Base-by-base conservation (phyloP, 2,888 invertebrate genomes). In the Clepsis dumicolana region DNA sequence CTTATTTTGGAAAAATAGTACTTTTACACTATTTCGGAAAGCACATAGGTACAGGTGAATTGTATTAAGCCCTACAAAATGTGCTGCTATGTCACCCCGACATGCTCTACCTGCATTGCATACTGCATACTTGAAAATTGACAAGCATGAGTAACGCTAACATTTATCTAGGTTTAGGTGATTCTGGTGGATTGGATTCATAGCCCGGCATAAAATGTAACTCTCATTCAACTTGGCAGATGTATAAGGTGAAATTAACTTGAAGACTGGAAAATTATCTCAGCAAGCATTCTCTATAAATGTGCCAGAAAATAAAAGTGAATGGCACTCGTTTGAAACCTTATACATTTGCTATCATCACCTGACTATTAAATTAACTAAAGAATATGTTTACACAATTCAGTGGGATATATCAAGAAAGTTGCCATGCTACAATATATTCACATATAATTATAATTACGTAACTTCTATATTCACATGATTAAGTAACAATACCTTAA, bases 401-500 rank as follows among this genome's bases (percentile, higher is more conserved):
- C 76, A 80, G 70, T 81, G 81, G 81, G 85, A 84, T 83, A 84
- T 78, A 78, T 65, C 72, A 78, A 78, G 73, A 79, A 78, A 83
- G 75, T 78, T 74, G 81, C 79, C 80, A 67, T 77, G 74, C 83
- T 85, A 84, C 82, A 78, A 80, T 80, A 86, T 87, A 87, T 87
- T 89, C 85, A 90, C 85, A 87, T 80, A 65, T 44, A 78, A 82
- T 79, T 85, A 87, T 84, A 86, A 89, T 87, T 87, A 90, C 86
- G 85, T 87, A 89, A 90, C 86, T 82, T 83, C 85, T 86, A 84
- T 88, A 89, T 87, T 87, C 84, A 91, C 87, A 87, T 82, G 80
- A 81, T 90, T 92, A 91, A 91, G 91, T 91, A 90, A 89, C 91
- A 87, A 82, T 89, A 89, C 80, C 85, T 87, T 90, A 87, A 35